Base-by-base conservation (phyloP, 2,888 invertebrate species). In the Philonicus albiceps region DNA sequence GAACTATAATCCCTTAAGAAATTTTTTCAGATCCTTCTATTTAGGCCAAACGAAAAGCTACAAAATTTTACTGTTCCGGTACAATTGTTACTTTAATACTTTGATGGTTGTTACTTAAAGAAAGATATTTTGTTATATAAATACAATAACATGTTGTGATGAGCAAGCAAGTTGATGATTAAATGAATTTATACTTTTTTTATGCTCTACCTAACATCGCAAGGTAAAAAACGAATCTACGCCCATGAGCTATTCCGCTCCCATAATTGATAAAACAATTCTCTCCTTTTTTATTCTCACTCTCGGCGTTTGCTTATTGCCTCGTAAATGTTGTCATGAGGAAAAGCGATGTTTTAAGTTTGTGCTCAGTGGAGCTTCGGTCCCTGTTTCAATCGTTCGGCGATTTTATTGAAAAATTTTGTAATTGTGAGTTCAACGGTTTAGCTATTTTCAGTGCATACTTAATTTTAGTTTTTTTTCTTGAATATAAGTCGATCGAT, bases 291-390 rank as follows among this genome's bases (percentile, higher is more conserved):
- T 81, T 37, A 16, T 37, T 31, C 64, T 19, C 81, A 81, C 64
- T 81, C 55, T 81, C 55, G 64, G 81, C 81, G 81, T 64, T 64
- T 81, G 81, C 81, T 81, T 64, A 81, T 81, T 81, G 64, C 2
- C 64, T 64, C 43, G 22, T 16, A 19, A 37, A 31, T 30, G 53
- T 81, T 81, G 55, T 55, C 81, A 34, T 89, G 93, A 94, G 91
- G 92, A 93, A 89, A 93, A 76, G 30, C 55, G 53, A 80, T 40
- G 64, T 19, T 55, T 74, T 74, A 27, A 40, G 87, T 81, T 88
- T 90, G 89, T 81, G 55, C 81, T 81, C 81, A 91, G 90, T 91
- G 90, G 90, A 91, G 90, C 90, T 90, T 90, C 90, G 90, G 90
- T 90, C 91, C 91, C 90, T 91, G 91, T 87, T 87, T 87, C 84